These are phyloP conservation scores for Zalophus californianus DNA, from an alignment of 2,797 vertebrate genomes.

Conservation along the genomic window DNA sequence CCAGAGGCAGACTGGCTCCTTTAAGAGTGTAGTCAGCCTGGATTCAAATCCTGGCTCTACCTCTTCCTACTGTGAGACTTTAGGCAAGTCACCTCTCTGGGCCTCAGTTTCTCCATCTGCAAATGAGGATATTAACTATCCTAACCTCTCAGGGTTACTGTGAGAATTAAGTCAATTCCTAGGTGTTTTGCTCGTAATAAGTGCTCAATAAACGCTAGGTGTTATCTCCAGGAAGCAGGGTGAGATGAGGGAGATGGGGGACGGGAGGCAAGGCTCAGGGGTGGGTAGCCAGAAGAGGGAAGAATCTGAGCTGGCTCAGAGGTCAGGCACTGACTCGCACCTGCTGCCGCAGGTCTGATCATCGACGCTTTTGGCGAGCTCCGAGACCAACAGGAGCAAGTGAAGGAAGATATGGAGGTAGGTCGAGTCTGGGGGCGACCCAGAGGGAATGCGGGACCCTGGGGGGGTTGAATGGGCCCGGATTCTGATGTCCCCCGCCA, in stretches of 20 bases:
- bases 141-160: background rate
- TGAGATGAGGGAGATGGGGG: background rate
- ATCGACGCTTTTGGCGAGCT: slow-evolving; percentile 98
- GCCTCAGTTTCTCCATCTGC: slow-evolving; percentile 14
- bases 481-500: background rate
- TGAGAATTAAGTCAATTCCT: background rate
- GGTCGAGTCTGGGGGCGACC: background rate
- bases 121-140: background rate
- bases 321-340: background rate
- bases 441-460: background rate
- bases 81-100: background rate
- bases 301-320: background rate
- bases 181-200: background rate
- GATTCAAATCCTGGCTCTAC: background rate
- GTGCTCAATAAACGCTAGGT: background rate
- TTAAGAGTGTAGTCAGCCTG: background rate
- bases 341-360: slow-evolving; percentile 92
- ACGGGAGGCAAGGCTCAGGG: background rate
- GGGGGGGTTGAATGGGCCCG: background rate
- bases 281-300: background rate
- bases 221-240: background rate
- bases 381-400: slow-evolving; percentile 98
- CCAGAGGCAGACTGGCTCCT: background rate
- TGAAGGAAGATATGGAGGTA: slow-evolving; percentile 99
- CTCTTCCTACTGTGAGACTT: background rate